Evolutionary conservation across 2,113 vertebrate genomes (phyloP).

Genomic region (Dunckerocampus dactyliophorus): DNA sequence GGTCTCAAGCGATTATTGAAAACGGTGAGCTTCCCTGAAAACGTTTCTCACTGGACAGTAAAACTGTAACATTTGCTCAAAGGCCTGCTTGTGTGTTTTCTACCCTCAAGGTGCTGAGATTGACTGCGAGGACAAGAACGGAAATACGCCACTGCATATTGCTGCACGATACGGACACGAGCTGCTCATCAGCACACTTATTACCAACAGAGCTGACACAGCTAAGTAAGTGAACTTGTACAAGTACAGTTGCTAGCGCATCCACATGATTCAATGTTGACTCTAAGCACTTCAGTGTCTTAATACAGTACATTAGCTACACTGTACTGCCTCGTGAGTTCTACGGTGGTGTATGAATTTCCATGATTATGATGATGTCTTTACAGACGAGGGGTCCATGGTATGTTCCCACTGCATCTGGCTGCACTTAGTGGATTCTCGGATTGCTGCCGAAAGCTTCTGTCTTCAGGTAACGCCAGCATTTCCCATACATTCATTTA

Average conservation of each 20-base stretch:
- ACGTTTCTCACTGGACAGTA: neutral
- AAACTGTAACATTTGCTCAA: slow-evolving; percentile 5
- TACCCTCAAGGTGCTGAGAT: slow-evolving; percentile 85
- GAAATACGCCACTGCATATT: slow-evolving; percentile 96
- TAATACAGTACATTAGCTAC: too few species aligned
- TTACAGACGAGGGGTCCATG: slow-evolving; percentile 89
- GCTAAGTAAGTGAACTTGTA: slow-evolving; percentile 82
- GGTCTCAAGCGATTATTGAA: slow-evolving; percentile 97
- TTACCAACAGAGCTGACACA: slow-evolving; percentile 92
- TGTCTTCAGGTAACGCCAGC: slow-evolving; percentile 83
- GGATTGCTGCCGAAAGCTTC: slow-evolving; percentile 96
- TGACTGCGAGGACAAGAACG: slow-evolving; percentile 97
- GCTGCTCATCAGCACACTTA: slow-evolving; percentile 95
- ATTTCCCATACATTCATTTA: too few species aligned
- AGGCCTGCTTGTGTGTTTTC: neutral
- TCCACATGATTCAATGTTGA: neutral
- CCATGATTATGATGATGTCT: neutral
- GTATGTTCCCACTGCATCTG: slow-evolving; percentile 98
- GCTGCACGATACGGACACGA: slow-evolving; percentile 97
- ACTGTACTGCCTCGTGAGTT: too few species aligned
- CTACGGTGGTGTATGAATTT: too few species aligned
- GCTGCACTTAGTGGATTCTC: slow-evolving; percentile 98
- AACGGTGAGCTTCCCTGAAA: slow-evolving; percentile 78
- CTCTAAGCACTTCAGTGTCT: neutral
- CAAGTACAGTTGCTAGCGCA: neutral